Evolutionary conservation across 2,888 invertebrate genomes (phyloP).

Genomic region (Xestoiulus laeticollis): DNA sequence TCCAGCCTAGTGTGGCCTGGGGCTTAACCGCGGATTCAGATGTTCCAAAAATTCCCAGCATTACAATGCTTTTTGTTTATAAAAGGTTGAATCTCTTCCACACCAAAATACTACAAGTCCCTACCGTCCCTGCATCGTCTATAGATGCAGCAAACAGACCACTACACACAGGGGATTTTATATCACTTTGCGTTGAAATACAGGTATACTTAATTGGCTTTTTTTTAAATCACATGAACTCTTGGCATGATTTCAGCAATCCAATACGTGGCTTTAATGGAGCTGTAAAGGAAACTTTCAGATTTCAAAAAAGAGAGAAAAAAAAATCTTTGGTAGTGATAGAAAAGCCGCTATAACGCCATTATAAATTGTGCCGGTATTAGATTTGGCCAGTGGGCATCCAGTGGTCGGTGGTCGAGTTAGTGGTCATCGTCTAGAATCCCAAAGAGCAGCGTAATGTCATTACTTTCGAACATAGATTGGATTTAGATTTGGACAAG

Average conservation of each 20-base stretch:
- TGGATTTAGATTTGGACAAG: slow-evolving; percentile 30
- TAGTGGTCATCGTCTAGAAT: not conserved
- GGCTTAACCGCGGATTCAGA: too few species aligned
- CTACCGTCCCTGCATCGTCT: too few species aligned
- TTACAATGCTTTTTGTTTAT: too few species aligned
- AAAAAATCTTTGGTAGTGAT: not conserved
- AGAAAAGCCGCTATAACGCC: slow-evolving; percentile 25
- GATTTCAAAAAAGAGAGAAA: not conserved
- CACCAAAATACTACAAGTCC: too few species aligned
- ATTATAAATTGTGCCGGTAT: slow-evolving; percentile 10
- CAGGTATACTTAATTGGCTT: slow-evolving; percentile 8
- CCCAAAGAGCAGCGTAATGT: slow-evolving; percentile 35
- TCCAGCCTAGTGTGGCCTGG: too few species aligned
- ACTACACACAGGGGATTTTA: too few species aligned
- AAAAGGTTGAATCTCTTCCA: too few species aligned
- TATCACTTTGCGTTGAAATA: not conserved
- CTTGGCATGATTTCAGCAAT: not conserved
- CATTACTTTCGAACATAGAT: slow-evolving; percentile 40
- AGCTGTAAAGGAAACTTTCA: not conserved
- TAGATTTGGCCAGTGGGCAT: slow-evolving; percentile 43
- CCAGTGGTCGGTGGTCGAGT: slow-evolving; percentile 27
- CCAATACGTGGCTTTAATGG: not conserved
- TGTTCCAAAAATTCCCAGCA: too few species aligned
- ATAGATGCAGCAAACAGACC: too few species aligned
- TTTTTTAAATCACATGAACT: not conserved